Conservation (phyloP, 2,888 invertebrate species). For the Diadegma fenestrale region DNA sequence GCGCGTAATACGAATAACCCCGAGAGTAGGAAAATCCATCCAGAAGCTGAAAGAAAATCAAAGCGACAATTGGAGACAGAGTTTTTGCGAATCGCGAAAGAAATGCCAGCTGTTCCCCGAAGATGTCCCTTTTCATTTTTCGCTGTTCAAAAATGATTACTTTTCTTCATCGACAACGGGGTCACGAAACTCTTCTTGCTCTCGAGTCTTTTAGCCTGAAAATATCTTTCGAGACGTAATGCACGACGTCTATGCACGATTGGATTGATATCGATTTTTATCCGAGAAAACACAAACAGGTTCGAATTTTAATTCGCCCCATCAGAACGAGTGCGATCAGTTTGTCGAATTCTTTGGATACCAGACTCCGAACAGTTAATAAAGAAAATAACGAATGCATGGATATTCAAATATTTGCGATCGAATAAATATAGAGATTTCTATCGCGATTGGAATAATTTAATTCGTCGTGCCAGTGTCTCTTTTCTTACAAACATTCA, state of each 20-base stretch:
- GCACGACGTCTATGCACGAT: background rate
- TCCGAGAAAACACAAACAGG: background rate
- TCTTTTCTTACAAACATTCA: constrained; percentile 16
- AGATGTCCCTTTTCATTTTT: constrained; percentile 37
- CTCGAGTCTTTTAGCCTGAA: constrained; percentile 1
- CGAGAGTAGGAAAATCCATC: constrained; percentile 12
- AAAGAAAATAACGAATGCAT: background rate
- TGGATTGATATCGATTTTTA: background rate
- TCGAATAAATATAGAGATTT: background rate
- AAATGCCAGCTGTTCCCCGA: constrained; percentile 43
- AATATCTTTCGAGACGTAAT: constrained; percentile 23
- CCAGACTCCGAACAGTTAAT: background rate
- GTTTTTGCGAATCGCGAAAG: constrained; percentile 29
- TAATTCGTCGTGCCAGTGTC: background rate
- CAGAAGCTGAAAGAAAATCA: constrained; percentile 36
- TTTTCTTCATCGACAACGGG: constrained; percentile 41
- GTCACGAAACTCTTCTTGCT: constrained; percentile 24
- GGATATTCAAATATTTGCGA: constrained; percentile 2
- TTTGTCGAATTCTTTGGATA: constrained; percentile 38
- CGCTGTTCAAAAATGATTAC: constrained; percentile 51
- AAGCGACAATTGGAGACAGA: constrained; percentile 50
- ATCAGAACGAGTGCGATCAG: constrained; percentile 59
- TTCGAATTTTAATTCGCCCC: constrained; percentile 7
- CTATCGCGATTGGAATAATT: constrained; percentile 17
- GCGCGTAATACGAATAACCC: background rate